These are phyloP conservation scores for Mus pahari DNA, from an alignment of 2,113 vertebrate genomes.

Conservation along the genomic window DNA sequence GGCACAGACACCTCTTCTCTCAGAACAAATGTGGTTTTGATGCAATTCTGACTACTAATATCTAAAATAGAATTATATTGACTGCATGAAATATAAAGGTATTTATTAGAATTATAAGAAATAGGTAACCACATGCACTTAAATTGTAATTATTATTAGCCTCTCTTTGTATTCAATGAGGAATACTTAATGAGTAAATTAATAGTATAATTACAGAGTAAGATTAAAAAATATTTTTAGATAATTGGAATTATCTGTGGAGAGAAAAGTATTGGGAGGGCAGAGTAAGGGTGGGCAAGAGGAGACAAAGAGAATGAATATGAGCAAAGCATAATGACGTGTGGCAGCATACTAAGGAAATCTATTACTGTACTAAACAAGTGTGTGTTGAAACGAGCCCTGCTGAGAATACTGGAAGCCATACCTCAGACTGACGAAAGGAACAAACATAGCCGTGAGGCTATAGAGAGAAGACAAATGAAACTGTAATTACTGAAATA, in stretches of 20 bases:
- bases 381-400: neutral
- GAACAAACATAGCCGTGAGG: neutral
- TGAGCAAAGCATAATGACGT: neutral
- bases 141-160: neutral
- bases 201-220: neutral
- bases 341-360: neutral
- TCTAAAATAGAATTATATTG: neutral
- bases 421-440: neutral
- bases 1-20: neutral
- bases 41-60: neutral
- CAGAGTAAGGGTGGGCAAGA: neutral
- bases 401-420: neutral
- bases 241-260: neutral
- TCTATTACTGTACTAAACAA: neutral
- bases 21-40: neutral
- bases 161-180: constrained; percentile 26
- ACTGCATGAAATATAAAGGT: neutral
- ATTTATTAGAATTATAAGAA: neutral
- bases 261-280: neutral
- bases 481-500: neutral
- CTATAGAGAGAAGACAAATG: neutral
- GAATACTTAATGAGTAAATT: constrained; percentile 12
- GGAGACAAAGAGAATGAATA: neutral
- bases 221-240: neutral
- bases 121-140: neutral